phyloP scores from a whole-genome alignment of 2,113 vertebrate species.

The human (Homo sapiens) region DNA sequence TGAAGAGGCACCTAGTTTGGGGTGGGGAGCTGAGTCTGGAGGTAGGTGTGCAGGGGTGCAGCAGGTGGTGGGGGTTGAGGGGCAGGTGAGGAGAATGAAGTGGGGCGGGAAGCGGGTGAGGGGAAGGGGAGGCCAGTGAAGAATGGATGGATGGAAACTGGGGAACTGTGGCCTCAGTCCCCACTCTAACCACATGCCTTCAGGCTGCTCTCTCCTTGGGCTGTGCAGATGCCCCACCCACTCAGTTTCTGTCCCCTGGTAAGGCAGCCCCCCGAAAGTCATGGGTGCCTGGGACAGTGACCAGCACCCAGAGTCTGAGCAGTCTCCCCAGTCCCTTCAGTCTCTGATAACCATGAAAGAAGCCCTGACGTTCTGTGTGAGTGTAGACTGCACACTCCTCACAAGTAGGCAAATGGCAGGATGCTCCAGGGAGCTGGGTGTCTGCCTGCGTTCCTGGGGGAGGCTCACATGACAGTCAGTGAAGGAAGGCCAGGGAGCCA shows the following conservation, averaged over 20 bases:
- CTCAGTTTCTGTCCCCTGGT: not conserved
- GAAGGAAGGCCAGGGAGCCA: conserved; percentile 36
- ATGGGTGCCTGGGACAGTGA: not conserved
- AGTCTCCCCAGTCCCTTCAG: not conserved
- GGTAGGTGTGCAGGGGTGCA: conserved; percentile 71
- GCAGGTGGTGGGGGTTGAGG: conserved; percentile 36
- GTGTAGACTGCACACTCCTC: not conserved
- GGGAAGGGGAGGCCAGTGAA: not conserved
- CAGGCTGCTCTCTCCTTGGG: not conserved
- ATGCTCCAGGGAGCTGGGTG: conserved; percentile 4
- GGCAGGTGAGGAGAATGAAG: conserved; percentile 28
- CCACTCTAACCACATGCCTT: not conserved
- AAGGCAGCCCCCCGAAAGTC: not conserved
- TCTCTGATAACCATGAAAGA: not conserved
- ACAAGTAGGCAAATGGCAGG: not conserved
- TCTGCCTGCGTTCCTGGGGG: not conserved
- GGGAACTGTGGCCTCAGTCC: rapidly evolving
- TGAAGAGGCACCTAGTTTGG: conserved; percentile 82
- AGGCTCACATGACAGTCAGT: not conserved
- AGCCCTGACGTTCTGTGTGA: not conserved
- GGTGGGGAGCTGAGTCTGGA: conserved; percentile 76
- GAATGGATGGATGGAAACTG: not conserved
- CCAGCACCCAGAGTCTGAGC: not conserved
- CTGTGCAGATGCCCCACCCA: not conserved
- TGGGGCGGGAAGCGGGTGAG: too few relatives aligned